A percentile compares a stretch with the other conserved stretches of the same genome.
Evolutionary conservation across 2,797 vertebrate species (phyloP).

Genomic region (Momotus momota): DNA sequence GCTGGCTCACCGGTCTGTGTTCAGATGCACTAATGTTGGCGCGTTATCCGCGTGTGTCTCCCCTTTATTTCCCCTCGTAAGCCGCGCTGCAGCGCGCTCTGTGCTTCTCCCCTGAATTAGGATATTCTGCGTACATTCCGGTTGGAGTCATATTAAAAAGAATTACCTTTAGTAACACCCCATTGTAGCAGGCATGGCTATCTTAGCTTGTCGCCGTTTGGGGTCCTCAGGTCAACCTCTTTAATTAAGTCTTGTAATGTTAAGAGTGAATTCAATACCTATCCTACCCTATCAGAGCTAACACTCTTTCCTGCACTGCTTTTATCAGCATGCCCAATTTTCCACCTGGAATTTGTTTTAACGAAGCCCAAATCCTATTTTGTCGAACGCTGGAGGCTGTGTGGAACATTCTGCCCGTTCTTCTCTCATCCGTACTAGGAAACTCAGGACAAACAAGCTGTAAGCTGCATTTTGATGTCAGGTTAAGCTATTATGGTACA

Average conservation of each 20-base stretch:
- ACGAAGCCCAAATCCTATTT: slow-evolving; percentile 70
- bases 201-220: slow-evolving; percentile 43
- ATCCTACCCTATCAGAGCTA: slow-evolving; percentile 68
- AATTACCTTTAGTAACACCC: slow-evolving; percentile 54
- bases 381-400: slow-evolving; percentile 46
- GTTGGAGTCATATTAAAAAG: slow-evolving; percentile 10
- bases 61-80: neutral
- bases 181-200: slow-evolving; percentile 33
- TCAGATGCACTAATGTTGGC: fast-evolving
- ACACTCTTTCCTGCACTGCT: slow-evolving; percentile 61
- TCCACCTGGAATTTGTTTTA: slow-evolving; percentile 74
- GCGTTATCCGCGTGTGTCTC: neutral
- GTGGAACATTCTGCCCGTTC: slow-evolving; percentile 37
- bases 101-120: neutral
- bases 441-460: slow-evolving; percentile 59
- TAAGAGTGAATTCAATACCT: slow-evolving; percentile 69
- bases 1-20: neutral
- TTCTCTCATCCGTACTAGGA: slow-evolving; percentile 10
- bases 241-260: slow-evolving; percentile 74
- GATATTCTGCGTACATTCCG: neutral
- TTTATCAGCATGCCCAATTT: slow-evolving; percentile 74
- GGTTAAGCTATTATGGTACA: slow-evolving; percentile 71
- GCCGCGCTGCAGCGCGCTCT: neutral
- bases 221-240: slow-evolving; percentile 73
- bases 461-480: slow-evolving; percentile 49